Evolutionary conservation across 2,888 invertebrate species (phyloP).

Genomic region (Drosophila quasianomalipes): DNA sequence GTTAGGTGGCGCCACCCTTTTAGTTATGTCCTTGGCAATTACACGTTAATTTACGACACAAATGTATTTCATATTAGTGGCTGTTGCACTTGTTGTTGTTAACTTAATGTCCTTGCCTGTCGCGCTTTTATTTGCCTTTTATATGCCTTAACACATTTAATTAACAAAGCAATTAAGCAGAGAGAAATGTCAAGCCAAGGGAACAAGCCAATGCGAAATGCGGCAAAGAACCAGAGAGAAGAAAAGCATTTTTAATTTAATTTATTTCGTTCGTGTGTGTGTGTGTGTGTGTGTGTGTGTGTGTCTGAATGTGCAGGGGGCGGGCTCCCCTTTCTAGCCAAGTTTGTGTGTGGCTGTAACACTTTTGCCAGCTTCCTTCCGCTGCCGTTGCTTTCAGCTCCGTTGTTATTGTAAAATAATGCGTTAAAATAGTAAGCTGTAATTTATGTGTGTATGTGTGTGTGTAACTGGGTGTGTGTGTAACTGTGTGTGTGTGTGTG

Average conservation of each 20-base stretch:
- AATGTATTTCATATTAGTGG: conserved; percentile 73
- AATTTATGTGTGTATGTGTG: conserved; percentile 34
- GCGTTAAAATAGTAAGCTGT: conserved; percentile 55
- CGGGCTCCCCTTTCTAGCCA: conserved; percentile 3
- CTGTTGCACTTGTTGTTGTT: conserved; percentile 31
- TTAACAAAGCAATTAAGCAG: conserved; percentile 81
- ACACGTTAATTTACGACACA: conserved; percentile 66
- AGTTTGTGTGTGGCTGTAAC: conserved; percentile 27
- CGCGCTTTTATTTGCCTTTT: conserved; percentile 59
- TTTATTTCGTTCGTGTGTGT: conserved; percentile 53
- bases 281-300: conserved; percentile 11
- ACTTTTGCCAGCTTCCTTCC: conserved; percentile 44
- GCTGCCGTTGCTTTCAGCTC: conserved; percentile 4
- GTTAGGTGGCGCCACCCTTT: conserved; percentile 8
- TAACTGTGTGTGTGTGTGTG: conserved; percentile 23
- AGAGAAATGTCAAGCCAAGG: conserved; percentile 56
- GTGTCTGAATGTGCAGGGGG: neutral
- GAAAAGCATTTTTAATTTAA: conserved; percentile 71
- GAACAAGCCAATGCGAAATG: conserved; percentile 33
- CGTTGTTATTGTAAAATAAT: conserved; percentile 64
- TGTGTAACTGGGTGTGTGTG: conserved; percentile 6
- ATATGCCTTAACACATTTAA: conserved; percentile 75
- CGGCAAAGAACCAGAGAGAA: conserved; percentile 26
- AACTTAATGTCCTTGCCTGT: conserved; percentile 68
- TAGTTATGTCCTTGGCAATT: conserved; percentile 53